Conservation (phyloP, 2,797 vertebrate species). For the Phrynocephalus forsythii region DNA sequence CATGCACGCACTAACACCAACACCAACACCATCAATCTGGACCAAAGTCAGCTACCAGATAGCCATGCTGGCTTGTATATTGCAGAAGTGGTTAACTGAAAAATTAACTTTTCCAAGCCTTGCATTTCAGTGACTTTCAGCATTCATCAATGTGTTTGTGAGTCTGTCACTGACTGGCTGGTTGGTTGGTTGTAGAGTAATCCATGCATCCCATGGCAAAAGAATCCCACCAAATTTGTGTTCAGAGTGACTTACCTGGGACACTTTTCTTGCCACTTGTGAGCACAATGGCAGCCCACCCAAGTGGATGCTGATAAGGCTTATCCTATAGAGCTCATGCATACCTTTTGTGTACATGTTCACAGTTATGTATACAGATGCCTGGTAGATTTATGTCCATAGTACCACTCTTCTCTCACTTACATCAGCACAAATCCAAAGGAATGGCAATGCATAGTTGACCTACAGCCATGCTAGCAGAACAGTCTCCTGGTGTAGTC, state of each 20-base stretch:
- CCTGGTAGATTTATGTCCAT: slow-evolving; percentile 6
- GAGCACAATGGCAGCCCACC: slow-evolving; percentile 23
- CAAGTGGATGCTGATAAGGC: slow-evolving; percentile 25
- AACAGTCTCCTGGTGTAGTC: neutral
- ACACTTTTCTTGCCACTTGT: neutral
- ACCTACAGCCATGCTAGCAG: slow-evolving; percentile 37
- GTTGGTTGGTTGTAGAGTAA: neutral
- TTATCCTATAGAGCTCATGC: slow-evolving; percentile 2
- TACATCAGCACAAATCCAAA: slow-evolving; percentile 27
- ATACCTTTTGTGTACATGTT: neutral
- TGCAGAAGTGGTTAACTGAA: too few species aligned
- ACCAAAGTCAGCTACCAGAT: too few species aligned
- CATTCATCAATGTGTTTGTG: neutral
- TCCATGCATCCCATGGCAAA: neutral
- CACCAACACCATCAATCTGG: neutral
- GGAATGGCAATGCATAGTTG: neutral
- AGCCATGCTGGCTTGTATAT: neutral
- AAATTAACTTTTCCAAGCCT: too few species aligned
- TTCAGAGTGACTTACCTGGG: neutral
- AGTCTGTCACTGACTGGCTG: neutral
- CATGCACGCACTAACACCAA: too few species aligned
- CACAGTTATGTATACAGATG: neutral
- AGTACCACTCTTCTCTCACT: neutral
- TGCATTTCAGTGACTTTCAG: neutral
- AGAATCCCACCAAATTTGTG: neutral